Evolutionary conservation across 2,797 vertebrate species (phyloP), one percentile per base, ranked within the genome.

Genomic region (Cynopterus sphinx): DNA sequence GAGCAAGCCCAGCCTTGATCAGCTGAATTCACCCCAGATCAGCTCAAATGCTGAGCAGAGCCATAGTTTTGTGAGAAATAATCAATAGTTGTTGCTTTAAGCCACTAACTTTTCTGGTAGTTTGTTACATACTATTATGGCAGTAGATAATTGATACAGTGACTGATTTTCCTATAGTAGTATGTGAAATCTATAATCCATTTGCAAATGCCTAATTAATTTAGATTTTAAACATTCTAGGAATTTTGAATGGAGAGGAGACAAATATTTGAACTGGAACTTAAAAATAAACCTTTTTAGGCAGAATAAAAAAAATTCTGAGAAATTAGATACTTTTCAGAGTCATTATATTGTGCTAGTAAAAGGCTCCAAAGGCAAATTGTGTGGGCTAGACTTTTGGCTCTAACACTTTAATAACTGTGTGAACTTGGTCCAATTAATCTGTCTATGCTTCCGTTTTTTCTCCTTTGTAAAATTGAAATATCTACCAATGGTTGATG

Each of bases 321-420:
- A 83, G 26, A 78, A 88, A 71, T 33, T n/a, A 94, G 78, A 71
- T 49, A 82, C 41, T 90, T 79, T 95, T 88, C 59, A 95, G 63
- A 77, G 49, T 46, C 22, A 81, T 21, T 59, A 31, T n/a, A 71
- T 68, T 51, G 3, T 74, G 39, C 51, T 77, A 26, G 3, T 83
- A 75, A 91, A 83, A 65, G 55, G 16, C 16, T 91, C 33, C 67
- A n/a, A 36, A 82, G 43, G 24, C n/a, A 90, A 92, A 90, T 59
- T 59, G 43, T 71, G 21, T 26, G 59, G 61, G 15, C 11, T 91
- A 53, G 74, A 73, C 49, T 91, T 92, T 49, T 73, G 43, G 10
- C 21, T 85, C 9, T 13, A 31, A 51, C 61, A 10, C 7, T 70
- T 46, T 49, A 73, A 63, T 36, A 79, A 59, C 49, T 55, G 15